Conservation (phyloP, 1,140 invertebrate species). For the Gonioctena quinquepunctata region DNA sequence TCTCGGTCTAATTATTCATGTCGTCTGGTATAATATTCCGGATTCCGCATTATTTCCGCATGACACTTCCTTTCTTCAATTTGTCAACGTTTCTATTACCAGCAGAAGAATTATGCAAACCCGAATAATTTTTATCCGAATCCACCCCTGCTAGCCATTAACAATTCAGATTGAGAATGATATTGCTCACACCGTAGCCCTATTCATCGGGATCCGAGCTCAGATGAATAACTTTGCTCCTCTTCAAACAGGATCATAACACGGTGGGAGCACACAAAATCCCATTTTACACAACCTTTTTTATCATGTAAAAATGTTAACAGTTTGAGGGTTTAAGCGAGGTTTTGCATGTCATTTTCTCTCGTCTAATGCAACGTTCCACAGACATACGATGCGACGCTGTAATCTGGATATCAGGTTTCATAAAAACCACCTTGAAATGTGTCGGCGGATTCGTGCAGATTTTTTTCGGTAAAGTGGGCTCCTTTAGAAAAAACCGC, state of each 20-base stretch:
- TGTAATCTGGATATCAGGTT: neutral
- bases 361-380: neutral
- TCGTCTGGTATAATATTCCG: no score
- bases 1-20: no score
- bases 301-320: slow-evolving; percentile 38
- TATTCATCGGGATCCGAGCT: neutral
- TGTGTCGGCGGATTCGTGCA: neutral
- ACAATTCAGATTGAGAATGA: slow-evolving; percentile 37
- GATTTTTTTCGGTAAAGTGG: neutral
- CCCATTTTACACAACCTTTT: slow-evolving; percentile 33
- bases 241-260: slow-evolving; percentile 35
- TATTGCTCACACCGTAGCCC: slow-evolving; percentile 12
- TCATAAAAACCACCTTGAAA: neutral
- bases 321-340: slow-evolving; percentile 13
- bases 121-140: slow-evolving; percentile 1
- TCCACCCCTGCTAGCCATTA: slow-evolving; percentile 30
- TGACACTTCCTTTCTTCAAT: neutral
- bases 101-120: neutral
- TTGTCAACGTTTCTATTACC: neutral
- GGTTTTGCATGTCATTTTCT: slow-evolving; percentile 8
- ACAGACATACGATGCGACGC: neutral
- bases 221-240: slow-evolving; percentile 33
- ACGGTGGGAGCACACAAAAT: slow-evolving; percentile 15
- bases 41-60: no score
- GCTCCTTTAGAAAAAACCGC: neutral